phyloP scores from a whole-genome alignment of 2,113 vertebrate genomes.

The Speoplatyrhinus poulsoni region DNA sequence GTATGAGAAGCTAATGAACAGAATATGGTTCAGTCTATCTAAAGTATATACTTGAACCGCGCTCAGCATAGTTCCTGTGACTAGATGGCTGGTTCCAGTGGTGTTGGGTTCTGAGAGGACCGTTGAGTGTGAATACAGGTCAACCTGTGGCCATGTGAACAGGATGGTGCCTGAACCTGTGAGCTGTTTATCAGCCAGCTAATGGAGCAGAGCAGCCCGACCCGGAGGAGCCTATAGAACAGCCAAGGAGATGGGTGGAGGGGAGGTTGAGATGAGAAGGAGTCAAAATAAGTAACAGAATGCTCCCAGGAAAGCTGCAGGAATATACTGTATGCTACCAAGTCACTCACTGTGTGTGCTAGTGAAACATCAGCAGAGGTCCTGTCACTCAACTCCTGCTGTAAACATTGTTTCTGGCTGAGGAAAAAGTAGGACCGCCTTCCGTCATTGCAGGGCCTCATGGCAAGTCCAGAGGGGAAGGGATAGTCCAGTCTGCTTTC shows the following conservation, averaged over 20 bases:
- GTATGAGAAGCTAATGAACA: no score
- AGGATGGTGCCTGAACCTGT: conserved; percentile 63
- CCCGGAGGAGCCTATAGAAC: not conserved
- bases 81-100: no score
- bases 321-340: conserved; percentile 32
- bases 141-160: conserved; percentile 69
- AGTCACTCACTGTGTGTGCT: conserved; percentile 57
- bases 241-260: not conserved
- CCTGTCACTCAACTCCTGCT: conserved; percentile 65
- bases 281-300: conserved; percentile 13
- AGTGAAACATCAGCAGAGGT: conserved; percentile 44
- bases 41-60: no score
- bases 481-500: conserved; percentile 30
- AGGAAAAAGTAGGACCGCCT: not conserved
- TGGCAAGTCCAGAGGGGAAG: no score
- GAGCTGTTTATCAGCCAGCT: conserved; percentile 67
- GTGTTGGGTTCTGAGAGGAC: no score
- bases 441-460: no score
- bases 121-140: conserved; percentile 47
- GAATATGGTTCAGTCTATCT: not conserved
- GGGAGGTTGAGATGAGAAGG: not conserved
- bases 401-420: conserved; percentile 74
- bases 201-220: conserved; percentile 62
- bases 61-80: no score
- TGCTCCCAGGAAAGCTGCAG: conserved; percentile 10